Evolutionary conservation across 2,888 invertebrate genomes (phyloP).

Genomic region (Mesopsocus fuscifrons): DNA sequence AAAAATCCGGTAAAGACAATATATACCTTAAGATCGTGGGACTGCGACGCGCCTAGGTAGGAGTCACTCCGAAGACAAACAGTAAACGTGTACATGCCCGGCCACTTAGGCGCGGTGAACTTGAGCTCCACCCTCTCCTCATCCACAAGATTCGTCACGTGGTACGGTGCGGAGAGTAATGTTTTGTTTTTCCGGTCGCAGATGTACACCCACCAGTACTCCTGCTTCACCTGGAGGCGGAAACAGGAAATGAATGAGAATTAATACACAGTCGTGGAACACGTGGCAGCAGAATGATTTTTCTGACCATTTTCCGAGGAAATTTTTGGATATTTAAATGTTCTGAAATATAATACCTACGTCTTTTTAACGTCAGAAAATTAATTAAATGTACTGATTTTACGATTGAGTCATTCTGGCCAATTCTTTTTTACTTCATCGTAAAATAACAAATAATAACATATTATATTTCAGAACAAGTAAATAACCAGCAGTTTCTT

Average conservation of each 20-base stretch:
- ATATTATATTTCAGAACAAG: no score
- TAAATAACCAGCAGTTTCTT: no score
- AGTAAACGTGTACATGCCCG: slow-evolving; percentile 79
- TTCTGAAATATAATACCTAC: no score
- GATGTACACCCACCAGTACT: slow-evolving; percentile 99
- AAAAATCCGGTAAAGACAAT: no score
- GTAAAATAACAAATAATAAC: no score
- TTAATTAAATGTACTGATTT: background rate
- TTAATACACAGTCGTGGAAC: no score
- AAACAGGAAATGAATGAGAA: slow-evolving; percentile 8
- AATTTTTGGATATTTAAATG: no score
- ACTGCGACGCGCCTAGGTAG: slow-evolving; percentile 91
- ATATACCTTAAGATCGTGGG: slow-evolving; percentile 79
- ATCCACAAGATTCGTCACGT: slow-evolving; percentile 80
- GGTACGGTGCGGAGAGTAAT: slow-evolving; percentile 79
- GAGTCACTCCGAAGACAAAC: slow-evolving; percentile 93
- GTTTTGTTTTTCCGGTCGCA: slow-evolving; percentile 86
- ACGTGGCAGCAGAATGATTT: slow-evolving; percentile 1
- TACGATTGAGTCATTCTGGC: no score
- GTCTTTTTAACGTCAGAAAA: slow-evolving; percentile 3
- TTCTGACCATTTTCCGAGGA: background rate
- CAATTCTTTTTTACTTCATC: no score
- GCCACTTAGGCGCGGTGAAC: slow-evolving; percentile 90
- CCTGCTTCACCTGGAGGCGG: slow-evolving; percentile 71
- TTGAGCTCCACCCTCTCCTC: slow-evolving; percentile 84